phyloP scores from a whole-genome alignment of 1,140 invertebrate species.

The Rhizoglyphus robini region DNA sequence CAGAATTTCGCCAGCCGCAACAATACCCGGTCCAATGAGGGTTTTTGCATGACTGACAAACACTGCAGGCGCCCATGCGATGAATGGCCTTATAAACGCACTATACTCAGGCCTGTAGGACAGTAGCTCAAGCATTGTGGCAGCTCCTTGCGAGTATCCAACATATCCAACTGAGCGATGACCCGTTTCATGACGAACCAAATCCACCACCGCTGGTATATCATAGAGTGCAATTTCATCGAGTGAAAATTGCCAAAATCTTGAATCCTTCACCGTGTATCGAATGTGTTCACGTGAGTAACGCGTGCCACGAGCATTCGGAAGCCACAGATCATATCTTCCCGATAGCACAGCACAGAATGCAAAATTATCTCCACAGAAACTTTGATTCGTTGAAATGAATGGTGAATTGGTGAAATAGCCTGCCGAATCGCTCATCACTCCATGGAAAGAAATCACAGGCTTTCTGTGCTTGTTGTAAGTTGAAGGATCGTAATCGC shows the following conservation, averaged over 20 bases:
- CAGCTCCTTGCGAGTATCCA: constrained; percentile 53
- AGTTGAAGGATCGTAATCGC: neutral
- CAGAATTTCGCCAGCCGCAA: neutral
- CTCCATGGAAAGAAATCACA: neutral
- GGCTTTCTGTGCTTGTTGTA: neutral
- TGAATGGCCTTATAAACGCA: constrained; percentile 38
- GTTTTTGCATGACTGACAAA: constrained; percentile 53
- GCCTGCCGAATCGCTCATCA: neutral
- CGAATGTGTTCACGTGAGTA: too few species aligned
- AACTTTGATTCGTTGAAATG: neutral
- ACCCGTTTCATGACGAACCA: constrained; percentile 38
- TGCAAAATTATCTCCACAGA: neutral
- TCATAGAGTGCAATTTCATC: constrained; percentile 35
- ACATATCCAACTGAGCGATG: constrained; percentile 45
- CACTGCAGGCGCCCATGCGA: constrained; percentile 58
- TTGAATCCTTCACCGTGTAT: neutral
- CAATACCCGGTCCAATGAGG: neutral
- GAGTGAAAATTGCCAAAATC: constrained; percentile 37
- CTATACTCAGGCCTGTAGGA: constrained; percentile 49
- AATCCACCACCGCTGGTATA: constrained; percentile 38
- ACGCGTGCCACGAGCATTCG: neutral
- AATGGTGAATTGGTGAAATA: neutral
- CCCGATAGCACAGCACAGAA: neutral
- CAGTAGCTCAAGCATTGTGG: constrained; percentile 46
- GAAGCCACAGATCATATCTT: constrained; percentile 28